Evolutionary conservation across 2,888 invertebrate genomes (phyloP), one percentile per base, ranked within the genome.

Genomic region (Thysanoteuthis rhombus): DNA sequence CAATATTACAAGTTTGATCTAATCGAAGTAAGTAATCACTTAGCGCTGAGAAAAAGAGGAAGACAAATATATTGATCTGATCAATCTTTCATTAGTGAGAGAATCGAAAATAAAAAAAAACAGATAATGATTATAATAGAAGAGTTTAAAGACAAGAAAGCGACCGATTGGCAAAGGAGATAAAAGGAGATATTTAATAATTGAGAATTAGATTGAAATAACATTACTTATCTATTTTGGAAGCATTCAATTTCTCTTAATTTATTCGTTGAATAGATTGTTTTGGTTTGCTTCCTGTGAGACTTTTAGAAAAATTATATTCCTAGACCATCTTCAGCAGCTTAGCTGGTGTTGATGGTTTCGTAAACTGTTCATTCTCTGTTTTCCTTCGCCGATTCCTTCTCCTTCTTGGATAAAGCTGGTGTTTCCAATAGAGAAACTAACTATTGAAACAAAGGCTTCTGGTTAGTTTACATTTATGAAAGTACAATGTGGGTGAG

Each of bases 11-110:
- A 75, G 75, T 75, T 75, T 16, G n/a, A 4, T 75, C 75, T n/a
- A 75, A 75, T 75, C 75, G 75, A 75, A 75, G 75, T 75, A 75
- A 75, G 75, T n/a, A 75, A 75, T 75, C 75, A 75, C n/a, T 75
- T 75, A 16, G 19, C n/a, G 75, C n/a, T n/a, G 75, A 32, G n/a
- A n/a, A n/a, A 75, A 75, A 58, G 8, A 32, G 10, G 10, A n/a
- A 16, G 12, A n/a, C n/a, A 75, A 75, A 75, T n/a, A 36, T n/a
- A 75, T 75, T 12, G n/a, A 75, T 75, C n/a, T n/a, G n/a, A 75
- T 75, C n/a, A n/a, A 75, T 75, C 10, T 75, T 75, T 75, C n/a
- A 75, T n/a, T 75, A 75, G 32, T 16, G n/a, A 75, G 12, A 36
- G 19, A 75, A 75, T 12, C 1, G 12, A 8, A 36, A 75, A 75